Percentiles rank a stretch among this genome's conserved stretches.
phyloP scores from a whole-genome alignment of 2,797 vertebrate species.

The Gorsachius magnificus region DNA sequence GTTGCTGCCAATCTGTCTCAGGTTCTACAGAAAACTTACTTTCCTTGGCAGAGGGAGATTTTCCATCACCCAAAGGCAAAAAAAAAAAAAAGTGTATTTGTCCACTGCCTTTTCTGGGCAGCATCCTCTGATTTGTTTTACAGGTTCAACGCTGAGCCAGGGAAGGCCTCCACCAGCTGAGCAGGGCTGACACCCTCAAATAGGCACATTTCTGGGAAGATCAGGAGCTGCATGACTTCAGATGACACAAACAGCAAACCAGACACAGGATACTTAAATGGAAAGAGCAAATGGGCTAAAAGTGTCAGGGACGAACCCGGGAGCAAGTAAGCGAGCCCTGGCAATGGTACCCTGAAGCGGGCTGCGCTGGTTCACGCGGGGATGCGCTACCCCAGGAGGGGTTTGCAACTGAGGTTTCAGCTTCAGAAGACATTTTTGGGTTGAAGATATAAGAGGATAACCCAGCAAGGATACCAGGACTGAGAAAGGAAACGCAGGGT shows the following conservation, averaged over 20 bases:
- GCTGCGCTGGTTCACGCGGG: rapidly evolving
- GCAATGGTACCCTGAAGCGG: not conserved
- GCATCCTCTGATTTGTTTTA: not conserved
- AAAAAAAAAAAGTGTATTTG: not conserved
- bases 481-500: not conserved
- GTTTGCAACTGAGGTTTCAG: not conserved
- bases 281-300: too few species aligned
- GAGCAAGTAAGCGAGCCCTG: not conserved
- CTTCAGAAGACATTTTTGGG: not conserved
- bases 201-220: not conserved
- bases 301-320: not conserved
- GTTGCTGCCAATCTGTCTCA: not conserved
- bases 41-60: not conserved
- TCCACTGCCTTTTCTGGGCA: not conserved
- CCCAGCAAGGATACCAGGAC: not conserved
- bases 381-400: rapidly evolving
- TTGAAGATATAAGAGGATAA: not conserved
- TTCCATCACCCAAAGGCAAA: not conserved
- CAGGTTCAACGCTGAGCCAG: not conserved
- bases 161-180: not conserved
- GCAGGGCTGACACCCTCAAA: not conserved
- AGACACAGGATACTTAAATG: not conserved
- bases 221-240: not conserved
- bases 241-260: not conserved
- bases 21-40: not conserved